These are phyloP conservation scores for Caenorhabditis macrosperma DNA, from an alignment of 2,888 invertebrate genomes.

Conservation along the genomic window DNA sequence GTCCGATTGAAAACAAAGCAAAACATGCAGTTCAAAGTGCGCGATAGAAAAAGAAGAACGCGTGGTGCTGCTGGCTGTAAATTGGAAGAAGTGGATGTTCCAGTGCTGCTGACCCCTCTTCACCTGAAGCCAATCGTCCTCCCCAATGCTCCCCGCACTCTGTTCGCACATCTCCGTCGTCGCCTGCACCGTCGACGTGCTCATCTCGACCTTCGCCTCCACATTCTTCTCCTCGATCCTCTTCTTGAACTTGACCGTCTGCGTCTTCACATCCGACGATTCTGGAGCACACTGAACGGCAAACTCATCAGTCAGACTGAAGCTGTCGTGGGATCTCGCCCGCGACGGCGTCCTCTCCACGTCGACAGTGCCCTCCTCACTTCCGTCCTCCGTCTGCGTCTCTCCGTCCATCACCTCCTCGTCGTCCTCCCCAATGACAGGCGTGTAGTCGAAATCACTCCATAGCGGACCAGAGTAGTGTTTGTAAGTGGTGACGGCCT, in stretches of 20 bases:
- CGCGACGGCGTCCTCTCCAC: too few species aligned
- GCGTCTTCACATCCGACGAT: constrained; percentile 30
- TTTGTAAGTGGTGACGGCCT: constrained; percentile 2
- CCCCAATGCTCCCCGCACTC: constrained; percentile 40
- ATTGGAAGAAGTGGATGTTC: constrained; percentile 23
- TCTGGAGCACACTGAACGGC: constrained; percentile 40
- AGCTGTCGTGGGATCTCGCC: constrained; percentile 7
- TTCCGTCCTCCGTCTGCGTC: constrained; percentile 51
- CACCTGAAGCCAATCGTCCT: constrained; percentile 68
- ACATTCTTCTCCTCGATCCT: constrained; percentile 35
- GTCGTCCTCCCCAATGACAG: constrained; percentile 21
- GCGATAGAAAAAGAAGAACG: constrained; percentile 5
- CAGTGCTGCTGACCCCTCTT: not conserved
- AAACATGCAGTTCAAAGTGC: constrained; percentile 6
- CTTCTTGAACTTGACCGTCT: constrained; percentile 53
- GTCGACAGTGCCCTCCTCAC: constrained; percentile 8
- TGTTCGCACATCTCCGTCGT: constrained; percentile 50
- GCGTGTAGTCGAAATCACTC: constrained; percentile 61
- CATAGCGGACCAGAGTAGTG: constrained; percentile 43
- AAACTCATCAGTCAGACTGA: constrained; percentile 16
- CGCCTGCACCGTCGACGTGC: constrained; percentile 55
- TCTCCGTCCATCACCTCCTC: constrained; percentile 44
- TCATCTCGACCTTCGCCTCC: constrained; percentile 38
- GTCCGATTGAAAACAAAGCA: not conserved
- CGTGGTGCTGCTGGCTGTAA: constrained; percentile 20